These are phyloP conservation scores for Myanophis thanlyinensis DNA, from an alignment of 2,113 vertebrate genomes.

Conservation along the genomic window DNA sequence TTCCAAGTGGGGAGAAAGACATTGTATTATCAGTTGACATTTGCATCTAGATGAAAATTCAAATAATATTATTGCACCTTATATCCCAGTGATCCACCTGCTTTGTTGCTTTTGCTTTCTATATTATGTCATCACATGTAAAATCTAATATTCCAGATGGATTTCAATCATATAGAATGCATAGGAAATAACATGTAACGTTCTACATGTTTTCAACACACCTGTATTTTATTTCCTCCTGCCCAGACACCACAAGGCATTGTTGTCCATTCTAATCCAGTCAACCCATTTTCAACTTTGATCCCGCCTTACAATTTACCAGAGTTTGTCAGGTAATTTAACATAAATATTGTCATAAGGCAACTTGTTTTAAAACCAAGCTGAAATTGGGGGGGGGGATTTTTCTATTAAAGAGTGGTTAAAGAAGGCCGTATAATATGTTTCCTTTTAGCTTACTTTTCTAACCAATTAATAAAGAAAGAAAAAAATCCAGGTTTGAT, in stretches of 20 bases:
- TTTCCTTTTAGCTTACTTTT: neutral
- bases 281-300: slow-evolving; percentile 31
- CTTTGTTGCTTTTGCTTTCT: neutral
- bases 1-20: too few relatives aligned
- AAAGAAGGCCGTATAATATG: neutral
- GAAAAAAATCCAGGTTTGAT: neutral
- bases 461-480: neutral
- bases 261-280: slow-evolving; percentile 23
- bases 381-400: neutral
- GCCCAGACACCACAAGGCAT: slow-evolving; percentile 52
- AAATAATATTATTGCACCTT: neutral
- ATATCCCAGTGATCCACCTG: neutral
- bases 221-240: neutral
- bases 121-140: neutral
- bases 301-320: slow-evolving; percentile 57
- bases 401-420: too few relatives aligned
- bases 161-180: neutral
- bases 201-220: neutral
- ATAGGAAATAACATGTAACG: neutral
- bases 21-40: too few relatives aligned
- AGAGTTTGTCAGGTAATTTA: slow-evolving; percentile 59
- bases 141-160: neutral
- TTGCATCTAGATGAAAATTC: neutral
- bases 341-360: neutral
- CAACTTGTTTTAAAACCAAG: neutral